Evolutionary conservation across 2,113 vertebrate genomes (phyloP), one percentile per base, ranked within the genome.

Genomic region (Alligator sinensis): DNA sequence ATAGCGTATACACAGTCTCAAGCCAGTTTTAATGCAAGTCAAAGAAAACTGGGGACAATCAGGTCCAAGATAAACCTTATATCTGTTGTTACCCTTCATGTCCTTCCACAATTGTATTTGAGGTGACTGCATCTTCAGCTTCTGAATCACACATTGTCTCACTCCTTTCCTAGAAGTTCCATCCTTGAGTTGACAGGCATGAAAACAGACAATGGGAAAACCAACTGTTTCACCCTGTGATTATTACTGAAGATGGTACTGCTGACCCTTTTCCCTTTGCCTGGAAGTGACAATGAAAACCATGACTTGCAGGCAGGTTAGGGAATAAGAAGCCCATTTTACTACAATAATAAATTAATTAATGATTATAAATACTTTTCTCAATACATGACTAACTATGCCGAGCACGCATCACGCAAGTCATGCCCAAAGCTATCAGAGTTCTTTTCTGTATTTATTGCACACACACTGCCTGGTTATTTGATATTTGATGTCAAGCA

Each of bases 181-280:
- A 82, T 30, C 61, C 80, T 87, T 25, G 28, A 86, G 80, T 60
- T 82, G 89, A 87, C 14, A 5, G 55, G 61, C 22, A 77, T 6
- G 19, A 80, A 82, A 89, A 95, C 54, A 84, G 94, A 85, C 91
- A 86, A 84, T 82, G 47, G 47, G 47, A 47, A 47, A 89, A 95
- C 54, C 82, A 95, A 85, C 91, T 87, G 87, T 82, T 75, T 22
- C 62, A 77, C 68, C 63, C 87, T 34, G 3, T 63, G 80, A 11
- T 27, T n/a, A 81, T 57, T 57, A 72, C 63, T n/a, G 8, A 19
- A 77, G 84, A 79, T 38, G 25, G 11, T 55, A 70, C 27, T 94
- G 19, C 91, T 88, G 81, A 88, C 90, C 62, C 57, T 15, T 57
- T 78, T 27, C 13, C 60, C 2, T 8, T 70, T 1, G 2, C 15